Evolutionary conservation across 2,113 vertebrate species (phyloP), one percentile per base, ranked within the genome.

Genomic region (Megalops atlanticus): DNA sequence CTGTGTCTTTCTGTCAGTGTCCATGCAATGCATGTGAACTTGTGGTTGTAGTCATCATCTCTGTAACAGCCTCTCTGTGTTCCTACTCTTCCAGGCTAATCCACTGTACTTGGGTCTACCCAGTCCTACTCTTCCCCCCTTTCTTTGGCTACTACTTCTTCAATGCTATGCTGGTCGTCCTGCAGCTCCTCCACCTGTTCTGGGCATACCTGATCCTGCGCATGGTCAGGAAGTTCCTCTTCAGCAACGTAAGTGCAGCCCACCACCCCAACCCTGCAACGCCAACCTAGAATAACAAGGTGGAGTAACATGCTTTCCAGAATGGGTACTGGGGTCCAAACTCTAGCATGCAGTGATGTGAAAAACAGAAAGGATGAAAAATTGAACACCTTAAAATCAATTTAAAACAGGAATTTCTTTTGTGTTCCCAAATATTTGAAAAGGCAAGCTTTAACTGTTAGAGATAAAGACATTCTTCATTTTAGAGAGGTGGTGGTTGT

Each of bases 111-210:
- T 86, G 96, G 79, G 94, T 97, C n/a, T 92, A 94, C 43, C 96
- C 97, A 0, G 54, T 95, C 0, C 81, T 91, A 41, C 90, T 96
- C 80, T 92, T 95, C 77, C 0, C 95, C 0, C 90, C 96, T 11
- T 98, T 97, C 87, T 94, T 98, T 83, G 96, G 96, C 0, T 99
- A 98, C 87, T 95, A 97, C 88, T 92, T 98, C 76, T 97, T 98
- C 91, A 99, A 98, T 12, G 87, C 91, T 35, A 92, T 95, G 87
- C 92, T 99, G 35, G 74, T 97, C 84, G n/a, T 92, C 33, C 93
- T 99, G 1, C 95, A 97, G 84, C 86, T 91, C 71, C 95, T 99
- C 38, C 97, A 98, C 82, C 68, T 97, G 1, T 99, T 99, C 90
- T 99, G 98, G 98, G 94, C 94, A 2, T 98, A 95, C 79, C 93